A percentile compares a stretch with the other conserved stretches of the same genome.
Conservation (phyloP, 1,140 invertebrate genomes). For the Hypsibius dujardini region DNA sequence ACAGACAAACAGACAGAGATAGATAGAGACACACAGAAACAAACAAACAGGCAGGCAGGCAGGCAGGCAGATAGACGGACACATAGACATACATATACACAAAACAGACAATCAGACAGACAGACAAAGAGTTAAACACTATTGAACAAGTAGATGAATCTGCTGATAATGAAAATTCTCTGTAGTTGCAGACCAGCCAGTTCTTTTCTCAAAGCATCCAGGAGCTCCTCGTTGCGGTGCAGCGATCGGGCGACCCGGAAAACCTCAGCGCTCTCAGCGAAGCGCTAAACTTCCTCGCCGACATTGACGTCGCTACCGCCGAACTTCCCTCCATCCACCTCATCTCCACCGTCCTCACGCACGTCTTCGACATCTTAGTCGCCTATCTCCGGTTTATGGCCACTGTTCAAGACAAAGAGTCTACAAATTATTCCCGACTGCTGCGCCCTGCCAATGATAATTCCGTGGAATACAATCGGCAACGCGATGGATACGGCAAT, state of each 20-base stretch:
- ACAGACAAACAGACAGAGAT: too few relatives aligned
- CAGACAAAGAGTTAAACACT: too few relatives aligned
- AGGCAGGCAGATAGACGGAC: too few relatives aligned
- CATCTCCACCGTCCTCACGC: neutral
- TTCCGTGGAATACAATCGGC: neutral
- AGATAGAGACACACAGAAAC: too few relatives aligned
- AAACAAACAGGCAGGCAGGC: too few relatives aligned
- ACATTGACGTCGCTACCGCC: conserved; percentile 44
- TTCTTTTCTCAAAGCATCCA: conserved; percentile 74
- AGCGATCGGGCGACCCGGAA: conserved; percentile 71
- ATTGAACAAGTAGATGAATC: too few relatives aligned
- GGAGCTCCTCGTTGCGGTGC: conserved; percentile 73
- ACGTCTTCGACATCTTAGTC: neutral
- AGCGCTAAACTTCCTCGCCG: conserved; percentile 64
- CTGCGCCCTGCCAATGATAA: neutral
- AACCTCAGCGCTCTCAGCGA: conserved; percentile 46
- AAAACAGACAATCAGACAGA: too few relatives aligned
- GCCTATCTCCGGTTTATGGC: neutral
- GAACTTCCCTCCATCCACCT: neutral
- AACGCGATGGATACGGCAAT: too few relatives aligned
- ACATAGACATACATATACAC: too few relatives aligned
- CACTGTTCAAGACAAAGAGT: conserved; percentile 5
- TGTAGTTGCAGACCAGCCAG: conserved; percentile 71
- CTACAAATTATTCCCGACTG: neutral
- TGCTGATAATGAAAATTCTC: conserved; percentile 7